Base-by-base conservation (phyloP, 2,888 invertebrate species). In the Dione vanillae region DNA sequence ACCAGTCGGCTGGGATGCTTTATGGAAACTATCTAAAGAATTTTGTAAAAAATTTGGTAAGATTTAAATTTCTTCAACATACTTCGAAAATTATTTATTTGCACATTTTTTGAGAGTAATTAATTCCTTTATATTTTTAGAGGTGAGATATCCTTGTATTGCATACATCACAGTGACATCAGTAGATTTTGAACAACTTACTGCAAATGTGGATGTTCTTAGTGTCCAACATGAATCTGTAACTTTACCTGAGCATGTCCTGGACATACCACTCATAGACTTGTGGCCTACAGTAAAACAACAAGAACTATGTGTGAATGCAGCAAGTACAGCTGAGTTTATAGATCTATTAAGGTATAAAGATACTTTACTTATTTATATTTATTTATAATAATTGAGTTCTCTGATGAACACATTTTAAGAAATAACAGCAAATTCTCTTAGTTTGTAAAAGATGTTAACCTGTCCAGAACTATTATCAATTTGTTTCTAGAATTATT, bases 1-100 rank as follows among this genome's bases (percentile, higher is more conserved):
- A 77, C 95, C 95, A 0, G 94, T 93, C 0, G 96, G 96, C 0
- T 96, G 96, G 96, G 95, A 95, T 78, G 96, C 95, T 0, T 78
- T 96, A 10, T 96, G 96, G 96, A 96, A 96, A 83, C 92, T 96
- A 10, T 95, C 96, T 0, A 94, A 95, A 67, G 82, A 92, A 6
- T 94, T 94, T 47, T 96, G 96, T 79, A 95, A 95, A 78, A 93
- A 93, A 72, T 94, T 95, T 83, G 89, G 93, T 93, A 77, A 80
- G 87, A 79, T 47, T 14, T 27, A 5, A 5, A 3, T 5, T 27
- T 27, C 27, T 27, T 27, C 27, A 27, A 27, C 2, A 27, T 5
- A 27, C 27, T 27, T 27, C 2, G 27, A 27, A 27, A 27, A 3
- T 27, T 27, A 27, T 2, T 27, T 5, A 27, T 27, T 3, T 27